Evolutionary conservation across 2,888 invertebrate species (phyloP).

Genomic region (Callyntrura guangdongensis): DNA sequence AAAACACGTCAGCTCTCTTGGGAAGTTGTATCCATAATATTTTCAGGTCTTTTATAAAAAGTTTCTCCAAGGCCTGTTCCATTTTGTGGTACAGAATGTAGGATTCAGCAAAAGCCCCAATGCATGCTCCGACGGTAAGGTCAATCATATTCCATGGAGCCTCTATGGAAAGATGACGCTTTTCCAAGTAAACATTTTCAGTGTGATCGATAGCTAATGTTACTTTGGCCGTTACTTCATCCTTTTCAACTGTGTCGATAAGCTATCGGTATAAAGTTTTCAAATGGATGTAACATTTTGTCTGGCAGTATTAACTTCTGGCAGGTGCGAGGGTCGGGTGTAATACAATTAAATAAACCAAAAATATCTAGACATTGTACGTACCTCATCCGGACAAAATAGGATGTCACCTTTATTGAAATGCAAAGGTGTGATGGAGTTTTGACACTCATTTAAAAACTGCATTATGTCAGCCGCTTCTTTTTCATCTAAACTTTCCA

Average conservation of each 20-base stretch:
- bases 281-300: background rate
- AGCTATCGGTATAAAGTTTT: background rate
- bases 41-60: slow-evolving; percentile 75
- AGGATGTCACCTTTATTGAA: background rate
- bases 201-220: background rate
- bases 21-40: slow-evolving; percentile 74
- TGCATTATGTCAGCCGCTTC: slow-evolving; percentile 56
- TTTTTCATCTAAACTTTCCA: slow-evolving; percentile 58
- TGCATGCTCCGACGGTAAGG: slow-evolving; percentile 69
- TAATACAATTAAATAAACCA: slow-evolving; percentile 14
- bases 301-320: too few relatives aligned
- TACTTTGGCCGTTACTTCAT: background rate
- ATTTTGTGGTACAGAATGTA: slow-evolving; percentile 79
- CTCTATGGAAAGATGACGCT: slow-evolving; percentile 69
- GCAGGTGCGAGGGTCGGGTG: too few relatives aligned
- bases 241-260: slow-evolving; percentile 12
- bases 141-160: slow-evolving; percentile 81
- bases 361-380: too few relatives aligned
- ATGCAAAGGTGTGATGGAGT: slow-evolving; percentile 36
- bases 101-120: slow-evolving; percentile 71
- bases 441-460: slow-evolving; percentile 51
- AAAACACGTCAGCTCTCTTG: slow-evolving; percentile 51
- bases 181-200: slow-evolving; percentile 10
- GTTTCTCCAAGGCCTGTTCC: slow-evolving; percentile 80
- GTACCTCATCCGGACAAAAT: slow-evolving; percentile 48